Percentiles rank a stretch among this genome's conserved stretches.
Conservation (phyloP, 2,888 invertebrate genomes). For the Bombyx huttoni region DNA sequence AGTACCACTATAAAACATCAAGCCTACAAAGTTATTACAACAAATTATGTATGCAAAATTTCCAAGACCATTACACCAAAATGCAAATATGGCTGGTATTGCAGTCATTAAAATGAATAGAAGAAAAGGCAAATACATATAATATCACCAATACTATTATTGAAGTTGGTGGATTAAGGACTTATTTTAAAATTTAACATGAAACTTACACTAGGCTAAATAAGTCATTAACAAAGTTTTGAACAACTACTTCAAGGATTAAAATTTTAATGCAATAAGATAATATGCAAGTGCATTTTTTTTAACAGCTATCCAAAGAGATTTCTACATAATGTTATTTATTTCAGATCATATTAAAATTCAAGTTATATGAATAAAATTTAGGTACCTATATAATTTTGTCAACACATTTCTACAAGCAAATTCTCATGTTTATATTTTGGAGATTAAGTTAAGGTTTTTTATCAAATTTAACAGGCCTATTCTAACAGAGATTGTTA, state of each 20-base stretch:
- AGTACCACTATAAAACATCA: background rate
- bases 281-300: background rate
- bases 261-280: slow-evolving; percentile 14
- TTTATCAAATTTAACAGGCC: slow-evolving; percentile 44
- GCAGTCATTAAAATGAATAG: too few species aligned
- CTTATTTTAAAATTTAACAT: slow-evolving; percentile 43
- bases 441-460: slow-evolving; percentile 9
- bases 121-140: too few species aligned
- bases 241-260: slow-evolving; percentile 40
- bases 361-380: slow-evolving; percentile 1
- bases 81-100: too few species aligned
- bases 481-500: slow-evolving; percentile 44
- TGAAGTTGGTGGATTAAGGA: slow-evolving; percentile 35
- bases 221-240: slow-evolving; percentile 33
- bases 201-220: slow-evolving; percentile 47
- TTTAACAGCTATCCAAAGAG: background rate
- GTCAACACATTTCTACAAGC: background rate
- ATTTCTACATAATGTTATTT: background rate
- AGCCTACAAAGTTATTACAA: too few species aligned
- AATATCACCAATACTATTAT: background rate
- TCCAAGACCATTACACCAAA: too few species aligned
- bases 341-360: background rate
- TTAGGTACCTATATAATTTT: background rate
- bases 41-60: too few species aligned
- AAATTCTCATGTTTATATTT: background rate